phyloP scores from a whole-genome alignment of 2,113 vertebrate species.

The Cepphus grylle region DNA sequence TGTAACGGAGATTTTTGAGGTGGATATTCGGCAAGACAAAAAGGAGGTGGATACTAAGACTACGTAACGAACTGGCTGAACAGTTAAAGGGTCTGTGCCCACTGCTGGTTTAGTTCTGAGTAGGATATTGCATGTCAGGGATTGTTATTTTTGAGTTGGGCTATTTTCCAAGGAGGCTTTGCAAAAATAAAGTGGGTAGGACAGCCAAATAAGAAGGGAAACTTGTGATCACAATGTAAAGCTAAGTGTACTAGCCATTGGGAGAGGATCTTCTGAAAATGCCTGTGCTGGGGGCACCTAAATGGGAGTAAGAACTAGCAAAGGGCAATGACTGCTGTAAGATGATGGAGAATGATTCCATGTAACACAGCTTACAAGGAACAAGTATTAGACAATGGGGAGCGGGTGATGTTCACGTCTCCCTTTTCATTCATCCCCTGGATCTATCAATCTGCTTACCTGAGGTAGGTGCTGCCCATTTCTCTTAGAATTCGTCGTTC shows the following conservation, averaged over 20 bases:
- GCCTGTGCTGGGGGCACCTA: neutral
- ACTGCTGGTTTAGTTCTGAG: neutral
- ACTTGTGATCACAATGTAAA: neutral
- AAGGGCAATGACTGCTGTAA: neutral
- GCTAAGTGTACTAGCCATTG: neutral
- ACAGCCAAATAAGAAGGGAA: neutral
- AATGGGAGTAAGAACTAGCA: neutral
- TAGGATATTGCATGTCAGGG: neutral
- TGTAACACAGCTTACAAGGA: neutral
- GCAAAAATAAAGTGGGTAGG: neutral
- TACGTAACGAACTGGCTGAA: neutral
- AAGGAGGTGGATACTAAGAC: neutral
- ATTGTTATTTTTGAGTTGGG: neutral
- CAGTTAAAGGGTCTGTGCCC: neutral
- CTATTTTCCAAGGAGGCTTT: neutral
- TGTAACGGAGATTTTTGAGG: neutral
- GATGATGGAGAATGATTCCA: neutral
- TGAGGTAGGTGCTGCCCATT: constrained; percentile 81
- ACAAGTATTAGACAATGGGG: neutral
- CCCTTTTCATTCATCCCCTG: neutral
- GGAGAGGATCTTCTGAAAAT: neutral
- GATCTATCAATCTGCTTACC: constrained; percentile 64
- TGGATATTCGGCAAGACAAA: neutral
- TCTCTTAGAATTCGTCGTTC: constrained; percentile 57
- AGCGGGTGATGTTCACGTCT: neutral